phyloP scores from a whole-genome alignment of 2,888 invertebrate genomes.

The Caenorhabditis sp. region DNA sequence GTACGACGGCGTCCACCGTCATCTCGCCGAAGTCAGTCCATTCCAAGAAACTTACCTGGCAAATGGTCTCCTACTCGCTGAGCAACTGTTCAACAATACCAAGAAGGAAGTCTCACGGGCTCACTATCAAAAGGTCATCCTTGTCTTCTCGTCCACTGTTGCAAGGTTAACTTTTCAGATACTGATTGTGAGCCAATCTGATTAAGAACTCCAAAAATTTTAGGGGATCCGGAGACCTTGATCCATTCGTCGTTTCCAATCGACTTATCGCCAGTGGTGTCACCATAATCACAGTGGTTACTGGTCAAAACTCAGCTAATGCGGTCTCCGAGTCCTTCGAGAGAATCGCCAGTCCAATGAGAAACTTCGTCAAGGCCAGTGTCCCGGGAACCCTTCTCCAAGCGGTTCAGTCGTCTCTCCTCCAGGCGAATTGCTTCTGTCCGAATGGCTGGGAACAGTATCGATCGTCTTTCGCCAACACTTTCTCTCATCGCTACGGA shows the following conservation, averaged over 20 bases:
- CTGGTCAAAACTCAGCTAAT: constrained; percentile 46
- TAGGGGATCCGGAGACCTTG: constrained; percentile 38
- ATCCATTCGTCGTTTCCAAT: constrained; percentile 46
- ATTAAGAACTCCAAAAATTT: too few relatives aligned
- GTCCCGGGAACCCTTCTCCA: constrained; percentile 32
- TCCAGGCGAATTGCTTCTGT: constrained; percentile 65
- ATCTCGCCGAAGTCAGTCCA: constrained; percentile 18
- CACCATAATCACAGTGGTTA: constrained; percentile 52
- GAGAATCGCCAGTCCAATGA: constrained; percentile 37
- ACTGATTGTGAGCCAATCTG: too few relatives aligned
- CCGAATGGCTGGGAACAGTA: constrained; percentile 56
- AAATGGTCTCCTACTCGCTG: constrained; percentile 48
- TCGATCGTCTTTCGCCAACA: constrained; percentile 15
- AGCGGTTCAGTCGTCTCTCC: constrained; percentile 53
- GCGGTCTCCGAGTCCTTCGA: constrained; percentile 18
- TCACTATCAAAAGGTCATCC: constrained; percentile 43
- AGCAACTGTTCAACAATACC: constrained; percentile 23
- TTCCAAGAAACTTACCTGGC: constrained; percentile 32
- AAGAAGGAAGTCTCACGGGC: constrained; percentile 3
- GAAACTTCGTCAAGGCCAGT: constrained; percentile 38
- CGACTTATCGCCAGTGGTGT: constrained; percentile 51
- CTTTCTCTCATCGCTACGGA: constrained; percentile 43
- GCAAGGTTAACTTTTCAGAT: background rate
- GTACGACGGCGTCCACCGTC: constrained; percentile 20
- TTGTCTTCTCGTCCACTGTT: constrained; percentile 49